A percentile compares a stretch with the other conserved stretches of the same genome.
These are phyloP conservation scores for Cyanoramphus novaezelandiae DNA, from an alignment of 2,113 vertebrate species.

Conservation along the genomic window DNA sequence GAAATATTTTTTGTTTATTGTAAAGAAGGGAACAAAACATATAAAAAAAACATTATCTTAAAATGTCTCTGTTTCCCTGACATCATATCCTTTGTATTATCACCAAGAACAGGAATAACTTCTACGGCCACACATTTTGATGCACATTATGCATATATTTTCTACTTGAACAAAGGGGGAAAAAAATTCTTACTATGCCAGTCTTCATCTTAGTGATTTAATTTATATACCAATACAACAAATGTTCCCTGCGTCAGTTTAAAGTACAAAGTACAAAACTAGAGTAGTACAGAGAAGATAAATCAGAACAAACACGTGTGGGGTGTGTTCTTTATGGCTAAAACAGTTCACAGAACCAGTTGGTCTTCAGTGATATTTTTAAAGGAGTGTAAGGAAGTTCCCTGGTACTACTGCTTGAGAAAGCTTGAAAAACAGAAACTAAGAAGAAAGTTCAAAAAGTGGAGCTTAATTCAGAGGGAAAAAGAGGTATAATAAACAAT, in stretches of 20 bases:
- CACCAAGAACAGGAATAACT: neutral
- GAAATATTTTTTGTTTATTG: neutral
- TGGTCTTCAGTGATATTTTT: neutral
- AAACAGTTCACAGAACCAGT: constrained; percentile 12
- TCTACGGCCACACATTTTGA: neutral
- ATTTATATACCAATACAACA: constrained; percentile 1
- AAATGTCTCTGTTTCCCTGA: neutral
- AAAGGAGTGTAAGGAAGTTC: neutral
- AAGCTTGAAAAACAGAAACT: neutral
- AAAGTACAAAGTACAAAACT: constrained; percentile 62
- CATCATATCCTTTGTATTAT: neutral
- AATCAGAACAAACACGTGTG: constrained; percentile 51
- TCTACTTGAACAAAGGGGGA: neutral
- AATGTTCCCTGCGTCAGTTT: constrained; percentile 29
- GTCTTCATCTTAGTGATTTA: neutral
- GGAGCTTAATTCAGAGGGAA: neutral
- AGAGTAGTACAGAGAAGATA: constrained; percentile 8
- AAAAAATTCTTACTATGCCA: neutral
- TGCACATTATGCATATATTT: neutral
- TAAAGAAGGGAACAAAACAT: neutral
- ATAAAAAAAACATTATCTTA: neutral
- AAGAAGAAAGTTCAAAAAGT: neutral
- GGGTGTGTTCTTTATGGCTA: constrained; percentile 42
- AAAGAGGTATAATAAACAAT: neutral
- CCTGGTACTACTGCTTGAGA: neutral